Evolutionary conservation across 2,113 vertebrate species (phyloP).

Genomic region (Atlantisia rogersi): DNA sequence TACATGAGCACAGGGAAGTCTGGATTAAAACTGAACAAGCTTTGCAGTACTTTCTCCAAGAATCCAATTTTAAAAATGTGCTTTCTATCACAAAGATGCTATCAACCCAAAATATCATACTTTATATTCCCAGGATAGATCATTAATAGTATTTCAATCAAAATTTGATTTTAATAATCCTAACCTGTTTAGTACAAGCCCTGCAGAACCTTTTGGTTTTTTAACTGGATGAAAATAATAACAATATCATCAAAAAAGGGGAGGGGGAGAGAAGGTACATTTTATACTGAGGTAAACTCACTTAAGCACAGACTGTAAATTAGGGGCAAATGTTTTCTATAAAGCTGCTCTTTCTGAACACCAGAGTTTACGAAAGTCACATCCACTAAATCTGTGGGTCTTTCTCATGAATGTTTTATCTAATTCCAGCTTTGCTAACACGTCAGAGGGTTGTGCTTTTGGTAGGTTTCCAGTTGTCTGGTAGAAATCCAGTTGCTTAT

Average conservation of each 20-base stretch:
- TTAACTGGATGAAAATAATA: background rate
- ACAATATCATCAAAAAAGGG: background rate
- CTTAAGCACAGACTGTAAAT: conserved; percentile 6
- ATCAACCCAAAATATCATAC: background rate
- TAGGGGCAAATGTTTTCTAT: conserved; percentile 48
- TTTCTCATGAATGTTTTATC: conserved; percentile 53
- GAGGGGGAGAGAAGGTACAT: background rate
- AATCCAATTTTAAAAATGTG: background rate
- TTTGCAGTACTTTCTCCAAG: background rate
- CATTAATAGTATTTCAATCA: conserved; percentile 49
- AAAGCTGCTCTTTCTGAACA: conserved; percentile 25
- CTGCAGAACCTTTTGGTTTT: background rate
- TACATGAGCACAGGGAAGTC: fast-evolving
- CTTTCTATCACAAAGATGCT: conserved; percentile 11
- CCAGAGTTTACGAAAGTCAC: background rate
- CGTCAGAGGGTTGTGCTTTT: background rate
- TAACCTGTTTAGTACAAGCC: conserved; percentile 1
- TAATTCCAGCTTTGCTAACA: conserved; percentile 42
- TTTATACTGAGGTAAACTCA: background rate
- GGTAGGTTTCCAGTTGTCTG: conserved; percentile 25
- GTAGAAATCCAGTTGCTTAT: background rate
- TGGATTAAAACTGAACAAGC: background rate
- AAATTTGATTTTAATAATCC: conserved; percentile 31
- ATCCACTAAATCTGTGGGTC: conserved; percentile 34
- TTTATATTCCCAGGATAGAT: conserved; percentile 19